These are phyloP conservation scores for Todus mexicanus DNA, from an alignment of 2,797 vertebrate species.

Conservation along the genomic window DNA sequence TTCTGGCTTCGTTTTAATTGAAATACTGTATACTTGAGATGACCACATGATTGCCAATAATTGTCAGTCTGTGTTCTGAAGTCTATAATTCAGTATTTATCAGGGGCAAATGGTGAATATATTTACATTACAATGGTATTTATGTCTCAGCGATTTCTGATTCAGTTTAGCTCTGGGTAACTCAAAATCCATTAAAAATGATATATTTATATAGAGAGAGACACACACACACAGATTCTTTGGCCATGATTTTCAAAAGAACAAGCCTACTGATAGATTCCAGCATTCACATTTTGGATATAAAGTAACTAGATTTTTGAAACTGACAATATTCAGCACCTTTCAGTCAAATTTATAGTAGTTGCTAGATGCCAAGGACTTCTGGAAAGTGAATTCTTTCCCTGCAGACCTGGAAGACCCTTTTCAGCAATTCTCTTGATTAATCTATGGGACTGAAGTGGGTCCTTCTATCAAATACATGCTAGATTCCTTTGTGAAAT, in stretches of 20 bases:
- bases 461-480: neutral
- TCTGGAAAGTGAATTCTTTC: neutral
- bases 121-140: conserved; percentile 34
- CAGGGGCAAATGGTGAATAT: conserved; percentile 40
- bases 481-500: neutral
- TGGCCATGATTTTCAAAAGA: neutral
- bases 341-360: neutral
- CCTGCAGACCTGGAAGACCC: neutral
- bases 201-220: neutral
- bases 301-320: neutral
- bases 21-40: conserved; percentile 23
- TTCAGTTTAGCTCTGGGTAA: neutral
- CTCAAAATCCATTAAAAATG: conserved; percentile 16
- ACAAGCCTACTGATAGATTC: neutral
- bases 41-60: conserved; percentile 32
- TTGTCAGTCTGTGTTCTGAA: conserved; percentile 20
- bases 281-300: neutral
- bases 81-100: conserved; percentile 40
- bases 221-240: neutral
- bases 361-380: neutral
- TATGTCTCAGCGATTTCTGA: conserved; percentile 24
- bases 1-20: conserved; percentile 25
- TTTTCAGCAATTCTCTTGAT: neutral
- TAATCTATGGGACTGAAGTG: neutral
- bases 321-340: neutral